phyloP scores from a whole-genome alignment of 2,888 invertebrate genomes.

The Vanessa cardui region DNA sequence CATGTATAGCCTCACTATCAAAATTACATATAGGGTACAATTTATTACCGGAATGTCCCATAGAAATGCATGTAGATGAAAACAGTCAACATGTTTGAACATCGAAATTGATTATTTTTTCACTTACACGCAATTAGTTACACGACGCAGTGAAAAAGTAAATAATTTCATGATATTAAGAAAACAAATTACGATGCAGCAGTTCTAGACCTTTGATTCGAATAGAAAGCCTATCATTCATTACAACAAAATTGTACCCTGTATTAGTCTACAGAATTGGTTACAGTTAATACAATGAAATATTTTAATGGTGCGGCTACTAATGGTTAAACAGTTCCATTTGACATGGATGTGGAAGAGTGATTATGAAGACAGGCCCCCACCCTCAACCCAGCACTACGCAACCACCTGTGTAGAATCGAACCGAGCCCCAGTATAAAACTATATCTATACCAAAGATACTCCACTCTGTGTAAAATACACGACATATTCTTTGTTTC shows the following conservation, averaged over 20 bases:
- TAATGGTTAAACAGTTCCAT: slow-evolving; percentile 69
- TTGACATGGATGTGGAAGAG: slow-evolving; percentile 81
- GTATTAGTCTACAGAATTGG: slow-evolving; percentile 28
- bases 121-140: neutral
- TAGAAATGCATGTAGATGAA: slow-evolving; percentile 17
- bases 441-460: slow-evolving; percentile 23
- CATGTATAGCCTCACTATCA: slow-evolving; percentile 63
- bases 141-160: slow-evolving; percentile 18
- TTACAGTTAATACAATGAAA: slow-evolving; percentile 30
- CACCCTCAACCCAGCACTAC: slow-evolving; percentile 49
- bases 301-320: slow-evolving; percentile 67
- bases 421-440: slow-evolving; percentile 29
- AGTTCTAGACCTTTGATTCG: slow-evolving; percentile 8
- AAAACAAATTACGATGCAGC: neutral
- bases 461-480: slow-evolving; percentile 41
- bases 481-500: slow-evolving; percentile 39
- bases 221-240: slow-evolving; percentile 31
- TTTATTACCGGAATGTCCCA: slow-evolving; percentile 24
- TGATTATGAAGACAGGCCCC: slow-evolving; percentile 56
- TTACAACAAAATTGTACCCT: slow-evolving; percentile 39
- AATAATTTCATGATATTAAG: slow-evolving; percentile 11
- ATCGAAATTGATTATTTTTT: slow-evolving; percentile 31
- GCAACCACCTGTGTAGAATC: slow-evolving; percentile 48
- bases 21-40: slow-evolving; percentile 41
- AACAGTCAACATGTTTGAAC: slow-evolving; percentile 1